phyloP scores from a whole-genome alignment of 2,888 invertebrate genomes.

The Dicycla oo region DNA sequence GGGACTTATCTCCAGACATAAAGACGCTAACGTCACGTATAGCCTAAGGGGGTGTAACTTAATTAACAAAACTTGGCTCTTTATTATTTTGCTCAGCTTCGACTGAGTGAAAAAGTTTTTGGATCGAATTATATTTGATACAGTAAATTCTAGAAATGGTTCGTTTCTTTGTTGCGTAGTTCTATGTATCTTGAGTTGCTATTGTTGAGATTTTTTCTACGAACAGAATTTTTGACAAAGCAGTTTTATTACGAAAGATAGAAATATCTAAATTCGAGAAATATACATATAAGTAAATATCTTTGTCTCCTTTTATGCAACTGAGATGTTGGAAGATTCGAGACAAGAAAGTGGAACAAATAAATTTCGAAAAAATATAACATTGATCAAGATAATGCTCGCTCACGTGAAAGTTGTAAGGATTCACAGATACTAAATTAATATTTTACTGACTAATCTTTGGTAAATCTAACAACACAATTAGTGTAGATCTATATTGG shows the following conservation, averaged over 20 bases:
- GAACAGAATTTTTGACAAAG: neutral
- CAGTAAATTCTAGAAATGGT: conserved; percentile 25
- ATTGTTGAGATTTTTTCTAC: conserved; percentile 20
- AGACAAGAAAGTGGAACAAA: conserved; percentile 31
- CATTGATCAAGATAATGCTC: conserved; percentile 9
- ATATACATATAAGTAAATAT: neutral
- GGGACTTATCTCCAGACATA: conserved; percentile 32
- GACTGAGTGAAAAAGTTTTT: conserved; percentile 46
- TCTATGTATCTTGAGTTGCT: neutral
- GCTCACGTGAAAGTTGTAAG: conserved; percentile 37
- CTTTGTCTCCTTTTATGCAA: conserved; percentile 11
- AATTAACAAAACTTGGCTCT: conserved; percentile 51
- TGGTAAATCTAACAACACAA: too few species aligned
- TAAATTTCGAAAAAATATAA: conserved; percentile 30
- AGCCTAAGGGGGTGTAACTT: too few species aligned
- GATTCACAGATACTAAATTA: neutral
- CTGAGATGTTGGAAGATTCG: conserved; percentile 12
- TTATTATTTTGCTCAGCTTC: conserved; percentile 47
- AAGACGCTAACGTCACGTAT: conserved; percentile 33
- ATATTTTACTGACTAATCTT: too few species aligned
- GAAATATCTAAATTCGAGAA: conserved; percentile 4
- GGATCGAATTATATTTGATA: conserved; percentile 43
- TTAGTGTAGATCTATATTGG: too few species aligned
- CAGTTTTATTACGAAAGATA: neutral
- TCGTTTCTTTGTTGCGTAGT: conserved; percentile 1